Conservation (phyloP, 2,797 vertebrate genomes). For the Spinus pinus region DNA sequence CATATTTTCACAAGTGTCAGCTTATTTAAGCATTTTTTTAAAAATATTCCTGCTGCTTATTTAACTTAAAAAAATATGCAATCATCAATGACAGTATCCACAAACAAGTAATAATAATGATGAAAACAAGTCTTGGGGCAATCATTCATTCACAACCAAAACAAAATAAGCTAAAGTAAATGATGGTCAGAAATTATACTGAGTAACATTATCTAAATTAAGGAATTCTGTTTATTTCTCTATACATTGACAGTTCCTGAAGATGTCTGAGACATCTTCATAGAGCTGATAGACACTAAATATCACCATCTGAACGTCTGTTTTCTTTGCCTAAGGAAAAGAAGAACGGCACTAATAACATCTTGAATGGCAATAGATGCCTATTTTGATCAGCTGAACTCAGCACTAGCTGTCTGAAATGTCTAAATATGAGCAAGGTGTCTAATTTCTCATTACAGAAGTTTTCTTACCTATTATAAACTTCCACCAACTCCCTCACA, state of each 20-base stretch:
- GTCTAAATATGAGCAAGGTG: background rate
- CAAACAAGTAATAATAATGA: background rate
- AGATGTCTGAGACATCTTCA: background rate
- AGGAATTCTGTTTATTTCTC: background rate
- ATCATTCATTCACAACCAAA: background rate
- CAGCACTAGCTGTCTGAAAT: background rate
- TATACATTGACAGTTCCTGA: background rate
- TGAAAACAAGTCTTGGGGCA: background rate
- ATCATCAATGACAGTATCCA: background rate
- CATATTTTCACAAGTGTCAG: background rate
- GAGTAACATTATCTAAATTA: background rate
- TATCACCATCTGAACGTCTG: background rate
- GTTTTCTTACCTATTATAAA: background rate
- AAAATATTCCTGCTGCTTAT: background rate
- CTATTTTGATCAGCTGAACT: background rate
- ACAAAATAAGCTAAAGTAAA: background rate
- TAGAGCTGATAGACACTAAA: background rate
- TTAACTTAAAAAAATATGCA: background rate
- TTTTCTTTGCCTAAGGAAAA: background rate
- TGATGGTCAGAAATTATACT: background rate
- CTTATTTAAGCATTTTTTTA: background rate
- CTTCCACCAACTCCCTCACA: background rate
- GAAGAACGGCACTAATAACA: background rate
- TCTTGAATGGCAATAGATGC: background rate
- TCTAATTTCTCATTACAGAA: background rate